A percentile compares a stretch with the other conserved stretches of the same genome.
phyloP scores from a whole-genome alignment of 1,140 invertebrate species.

The Hylaeus volcanicus region DNA sequence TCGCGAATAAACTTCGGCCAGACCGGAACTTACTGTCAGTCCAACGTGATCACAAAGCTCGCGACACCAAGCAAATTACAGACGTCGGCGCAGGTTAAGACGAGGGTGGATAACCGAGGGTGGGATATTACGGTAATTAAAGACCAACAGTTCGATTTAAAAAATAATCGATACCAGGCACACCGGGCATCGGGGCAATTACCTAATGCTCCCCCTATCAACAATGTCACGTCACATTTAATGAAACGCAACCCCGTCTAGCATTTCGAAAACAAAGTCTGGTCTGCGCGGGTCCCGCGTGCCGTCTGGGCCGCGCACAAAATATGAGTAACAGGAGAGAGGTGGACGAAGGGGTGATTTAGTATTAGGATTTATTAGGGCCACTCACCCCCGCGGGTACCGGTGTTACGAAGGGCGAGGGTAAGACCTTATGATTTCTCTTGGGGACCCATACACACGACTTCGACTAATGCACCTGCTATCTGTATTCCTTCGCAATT shows the following conservation, averaged over 20 bases:
- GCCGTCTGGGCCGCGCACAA: constrained; percentile 53
- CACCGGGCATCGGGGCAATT: constrained; percentile 38
- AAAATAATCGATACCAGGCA: constrained; percentile 42
- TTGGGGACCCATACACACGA: constrained; percentile 72
- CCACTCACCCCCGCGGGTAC: constrained; percentile 62
- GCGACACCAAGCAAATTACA: constrained; percentile 22
- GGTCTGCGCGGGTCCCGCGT: constrained; percentile 15
- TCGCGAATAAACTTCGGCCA: not conserved
- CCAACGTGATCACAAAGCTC: constrained; percentile 10
- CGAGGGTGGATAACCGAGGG: constrained; percentile 21
- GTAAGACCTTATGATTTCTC: constrained; percentile 79
- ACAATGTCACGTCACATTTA: constrained; percentile 50
- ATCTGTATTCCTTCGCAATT: constrained; percentile 59
- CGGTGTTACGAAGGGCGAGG: constrained; percentile 65
- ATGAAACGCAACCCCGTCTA: constrained; percentile 58
- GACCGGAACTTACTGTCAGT: not conserved
- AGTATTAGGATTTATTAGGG: constrained; percentile 80
- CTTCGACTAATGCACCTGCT: constrained; percentile 77
- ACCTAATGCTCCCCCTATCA: constrained; percentile 41
- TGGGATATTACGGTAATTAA: constrained; percentile 23
- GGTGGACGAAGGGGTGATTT: constrained; percentile 67
- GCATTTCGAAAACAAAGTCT: constrained; percentile 60
- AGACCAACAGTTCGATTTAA: constrained; percentile 27
- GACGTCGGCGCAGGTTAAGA: constrained; percentile 6
- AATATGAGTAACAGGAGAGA: constrained; percentile 75